phyloP scores from a whole-genome alignment of 2,113 vertebrate genomes.

The Laticauda laticaudata region DNA sequence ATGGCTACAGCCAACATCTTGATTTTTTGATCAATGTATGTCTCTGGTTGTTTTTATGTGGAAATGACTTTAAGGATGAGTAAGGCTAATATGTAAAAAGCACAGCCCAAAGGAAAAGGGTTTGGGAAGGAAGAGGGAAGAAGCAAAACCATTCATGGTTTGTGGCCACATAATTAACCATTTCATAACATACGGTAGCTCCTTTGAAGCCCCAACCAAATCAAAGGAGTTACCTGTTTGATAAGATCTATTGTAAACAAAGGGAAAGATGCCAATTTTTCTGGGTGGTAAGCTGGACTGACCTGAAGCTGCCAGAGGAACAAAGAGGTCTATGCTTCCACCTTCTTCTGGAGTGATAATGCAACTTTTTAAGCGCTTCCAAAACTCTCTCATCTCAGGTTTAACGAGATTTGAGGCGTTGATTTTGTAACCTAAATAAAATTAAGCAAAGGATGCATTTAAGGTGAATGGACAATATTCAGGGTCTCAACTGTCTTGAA shows the following conservation, averaged over 20 bases:
- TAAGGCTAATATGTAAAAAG: background rate
- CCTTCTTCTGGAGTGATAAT: conserved; percentile 68
- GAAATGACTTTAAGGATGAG: background rate
- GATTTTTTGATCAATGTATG: background rate
- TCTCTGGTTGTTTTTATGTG: background rate
- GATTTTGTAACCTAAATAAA: conserved; percentile 69
- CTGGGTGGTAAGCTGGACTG: conserved; percentile 18
- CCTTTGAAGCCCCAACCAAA: background rate
- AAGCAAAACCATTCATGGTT: background rate
- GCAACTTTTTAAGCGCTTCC: conserved; percentile 76
- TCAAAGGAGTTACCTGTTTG: background rate
- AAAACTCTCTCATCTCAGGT: conserved; percentile 78
- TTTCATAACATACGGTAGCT: background rate
- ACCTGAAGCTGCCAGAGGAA: conserved; percentile 83
- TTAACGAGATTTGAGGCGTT: conserved; percentile 69
- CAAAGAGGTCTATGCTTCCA: conserved; percentile 80
- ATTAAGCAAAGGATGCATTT: background rate
- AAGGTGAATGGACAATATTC: background rate
- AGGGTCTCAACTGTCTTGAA: background rate
- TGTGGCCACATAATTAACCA: background rate
- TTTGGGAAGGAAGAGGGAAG: background rate
- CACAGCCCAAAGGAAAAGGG: background rate
- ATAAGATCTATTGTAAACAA: background rate
- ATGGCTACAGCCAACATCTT: background rate
- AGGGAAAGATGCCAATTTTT: background rate